Evolutionary conservation across 2,113 vertebrate genomes (phyloP).

Genomic region (Numenius arquata): DNA sequence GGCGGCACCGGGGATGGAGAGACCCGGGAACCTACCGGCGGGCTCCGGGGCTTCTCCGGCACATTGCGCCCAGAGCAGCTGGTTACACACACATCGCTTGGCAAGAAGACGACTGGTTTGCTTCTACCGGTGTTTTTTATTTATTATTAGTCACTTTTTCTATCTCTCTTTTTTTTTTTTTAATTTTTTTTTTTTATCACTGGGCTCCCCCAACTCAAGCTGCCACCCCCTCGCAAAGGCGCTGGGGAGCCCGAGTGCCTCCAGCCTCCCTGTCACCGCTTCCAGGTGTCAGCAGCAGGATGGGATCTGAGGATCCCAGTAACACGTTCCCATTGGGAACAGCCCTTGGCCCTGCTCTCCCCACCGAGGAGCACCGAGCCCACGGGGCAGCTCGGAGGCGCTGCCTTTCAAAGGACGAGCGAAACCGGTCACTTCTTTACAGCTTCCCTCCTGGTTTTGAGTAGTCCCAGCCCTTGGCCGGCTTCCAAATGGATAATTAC

Average conservation of each 20-base stretch:
- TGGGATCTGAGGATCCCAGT: neutral
- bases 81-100: neutral
- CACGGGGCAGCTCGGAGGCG: neutral
- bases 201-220: neutral
- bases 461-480: constrained; percentile 20
- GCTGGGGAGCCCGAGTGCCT: neutral
- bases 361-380: rapidly evolving
- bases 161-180: neutral
- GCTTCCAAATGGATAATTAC: constrained; percentile 41
- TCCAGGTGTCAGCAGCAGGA: neutral
- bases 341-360: neutral
- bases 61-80: neutral
- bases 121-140: neutral
- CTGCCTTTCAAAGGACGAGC: neutral
- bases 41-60: neutral
- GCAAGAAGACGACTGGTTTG: neutral
- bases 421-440: neutral
- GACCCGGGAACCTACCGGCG: neutral
- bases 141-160: neutral
- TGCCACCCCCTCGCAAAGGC: neutral
- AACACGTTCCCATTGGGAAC: neutral
- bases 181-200: neutral
- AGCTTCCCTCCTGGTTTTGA: neutral
- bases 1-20: neutral
- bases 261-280: neutral